Conservation (phyloP, 2,797 vertebrate species). For the Phrynocephalus guinanensis region DNA sequence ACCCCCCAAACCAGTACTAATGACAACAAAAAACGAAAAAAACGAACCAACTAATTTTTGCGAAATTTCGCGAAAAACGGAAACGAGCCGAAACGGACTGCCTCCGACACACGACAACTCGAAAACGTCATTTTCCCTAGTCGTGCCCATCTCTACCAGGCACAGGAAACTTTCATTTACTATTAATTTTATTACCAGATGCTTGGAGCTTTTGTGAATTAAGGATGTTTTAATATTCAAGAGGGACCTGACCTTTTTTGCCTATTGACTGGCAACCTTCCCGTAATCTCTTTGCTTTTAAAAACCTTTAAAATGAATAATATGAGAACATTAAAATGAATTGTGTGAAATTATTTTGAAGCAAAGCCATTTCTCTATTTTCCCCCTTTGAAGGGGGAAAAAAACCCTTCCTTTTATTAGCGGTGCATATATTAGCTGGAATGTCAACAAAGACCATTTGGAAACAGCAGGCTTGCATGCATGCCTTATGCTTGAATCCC, state of each 20-base stretch:
- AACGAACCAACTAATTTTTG: no score
- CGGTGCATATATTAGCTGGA: conserved; percentile 18
- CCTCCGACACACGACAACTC: no score
- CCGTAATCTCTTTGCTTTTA: conserved; percentile 13
- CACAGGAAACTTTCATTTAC: conserved; percentile 2
- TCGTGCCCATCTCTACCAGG: no score
- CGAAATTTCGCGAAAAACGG: no score
- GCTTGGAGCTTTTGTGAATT: neutral
- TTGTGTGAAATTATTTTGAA: conserved; percentile 29
- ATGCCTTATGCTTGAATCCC: conserved; percentile 38
- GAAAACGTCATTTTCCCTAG: no score
- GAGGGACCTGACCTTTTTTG: neutral
- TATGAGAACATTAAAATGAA: conserved; percentile 24
- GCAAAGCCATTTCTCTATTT: conserved; percentile 22
- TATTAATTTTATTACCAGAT: conserved; percentile 5
- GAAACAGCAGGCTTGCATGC: conserved; percentile 13
- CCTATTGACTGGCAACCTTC: neutral
- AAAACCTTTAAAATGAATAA: neutral
- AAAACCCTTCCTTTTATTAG: neutral
- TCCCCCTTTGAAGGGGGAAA: neutral
- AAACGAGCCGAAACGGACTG: no score
- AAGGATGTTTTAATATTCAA: conserved; percentile 21
- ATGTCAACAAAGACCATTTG: conserved; percentile 44
- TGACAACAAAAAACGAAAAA: no score
- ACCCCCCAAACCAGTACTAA: no score